These are phyloP conservation scores for Drosophila lacteicornis DNA, from an alignment of 1,140 invertebrate genomes.

Conservation along the genomic window DNA sequence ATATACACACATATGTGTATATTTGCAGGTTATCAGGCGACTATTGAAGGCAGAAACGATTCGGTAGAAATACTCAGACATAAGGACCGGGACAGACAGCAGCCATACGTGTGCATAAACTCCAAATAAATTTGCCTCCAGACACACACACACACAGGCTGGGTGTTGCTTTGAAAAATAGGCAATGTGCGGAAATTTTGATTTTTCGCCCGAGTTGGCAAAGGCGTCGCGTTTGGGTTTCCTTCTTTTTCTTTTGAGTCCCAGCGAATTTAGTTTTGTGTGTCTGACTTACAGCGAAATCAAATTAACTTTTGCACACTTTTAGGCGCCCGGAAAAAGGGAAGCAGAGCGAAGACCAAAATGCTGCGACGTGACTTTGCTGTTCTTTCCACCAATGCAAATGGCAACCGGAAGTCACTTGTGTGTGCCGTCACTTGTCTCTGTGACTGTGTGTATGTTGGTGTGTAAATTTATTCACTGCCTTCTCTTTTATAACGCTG, in stretches of 20 bases:
- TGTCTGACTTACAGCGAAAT: constrained; percentile 71
- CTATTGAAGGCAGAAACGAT: constrained; percentile 33
- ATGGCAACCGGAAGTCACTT: constrained; percentile 48
- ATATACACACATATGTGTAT: background rate
- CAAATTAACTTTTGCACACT: constrained; percentile 79
- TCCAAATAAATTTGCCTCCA: constrained; percentile 59
- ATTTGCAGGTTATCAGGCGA: constrained; percentile 30
- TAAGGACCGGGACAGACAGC: constrained; percentile 11
- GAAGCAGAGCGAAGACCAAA: constrained; percentile 40
- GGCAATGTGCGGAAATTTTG: constrained; percentile 82
- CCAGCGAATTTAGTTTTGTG: constrained; percentile 52
- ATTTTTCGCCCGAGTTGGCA: constrained; percentile 81
- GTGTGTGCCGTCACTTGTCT: background rate
- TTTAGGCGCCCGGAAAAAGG: constrained; percentile 26
- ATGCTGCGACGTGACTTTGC: constrained; percentile 60
- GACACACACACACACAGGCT: background rate
- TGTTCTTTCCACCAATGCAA: constrained; percentile 27
- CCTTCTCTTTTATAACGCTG: constrained; percentile 53
- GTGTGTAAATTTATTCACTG: constrained; percentile 49
- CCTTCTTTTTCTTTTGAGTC: background rate
- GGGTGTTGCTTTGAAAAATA: constrained; percentile 59
- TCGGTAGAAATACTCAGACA: constrained; percentile 28
- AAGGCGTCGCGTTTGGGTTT: constrained; percentile 23
- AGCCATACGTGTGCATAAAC: constrained; percentile 37
- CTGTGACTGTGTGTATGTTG: constrained; percentile 8